Base-by-base conservation (phyloP, 2,113 vertebrate genomes). In the Peromyscus leucopus region DNA sequence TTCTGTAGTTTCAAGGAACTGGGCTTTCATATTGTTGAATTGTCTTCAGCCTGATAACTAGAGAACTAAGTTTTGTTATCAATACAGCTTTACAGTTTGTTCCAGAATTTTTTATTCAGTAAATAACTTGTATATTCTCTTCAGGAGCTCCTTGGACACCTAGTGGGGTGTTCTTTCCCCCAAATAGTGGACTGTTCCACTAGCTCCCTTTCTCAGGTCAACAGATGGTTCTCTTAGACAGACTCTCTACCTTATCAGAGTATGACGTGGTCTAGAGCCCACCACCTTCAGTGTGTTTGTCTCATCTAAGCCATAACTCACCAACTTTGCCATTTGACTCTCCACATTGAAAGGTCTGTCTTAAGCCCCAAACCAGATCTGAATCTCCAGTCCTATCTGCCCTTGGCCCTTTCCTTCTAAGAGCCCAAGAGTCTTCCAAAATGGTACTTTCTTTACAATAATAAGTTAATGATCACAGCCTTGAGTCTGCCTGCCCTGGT, bases 91-190 rank as follows among this genome's bases (percentile, higher is more conserved):
- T 75, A 93, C 2, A 75, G 42, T 94, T 96, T 67, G 42, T 91
- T 97, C n/a, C 84, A 92, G 61, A 83, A 96, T 84, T 79, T 96
- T 69, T 76, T 90, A 33, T 46, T 57, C 28, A 72, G 42, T 83
- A 92, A 83, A 63, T 71, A 69, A 80, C 31, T 61, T 88, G 26
- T 87, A 21, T 75, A n/a, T 88, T n/a, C 80, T 46, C 31, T 92
- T 36, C 15, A 63, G 33, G n/a, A 84, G 15, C 13, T 88, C 92
- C 63, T 63, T 65, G 71, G 89, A 96, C 46, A 94, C 39, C 1
- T 93, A 71, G 21, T 9, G 1, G 46, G 6, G 46, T 55, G 21
- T 55, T 71, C 15, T 69, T 51, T 51, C 42, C 89, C 94, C 83
- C 36, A 90, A 96, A 91, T 65, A 96, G 12, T 79, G 4, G 42